phyloP scores from a whole-genome alignment of 2,113 vertebrate species.

The Ondatra zibethicus region DNA sequence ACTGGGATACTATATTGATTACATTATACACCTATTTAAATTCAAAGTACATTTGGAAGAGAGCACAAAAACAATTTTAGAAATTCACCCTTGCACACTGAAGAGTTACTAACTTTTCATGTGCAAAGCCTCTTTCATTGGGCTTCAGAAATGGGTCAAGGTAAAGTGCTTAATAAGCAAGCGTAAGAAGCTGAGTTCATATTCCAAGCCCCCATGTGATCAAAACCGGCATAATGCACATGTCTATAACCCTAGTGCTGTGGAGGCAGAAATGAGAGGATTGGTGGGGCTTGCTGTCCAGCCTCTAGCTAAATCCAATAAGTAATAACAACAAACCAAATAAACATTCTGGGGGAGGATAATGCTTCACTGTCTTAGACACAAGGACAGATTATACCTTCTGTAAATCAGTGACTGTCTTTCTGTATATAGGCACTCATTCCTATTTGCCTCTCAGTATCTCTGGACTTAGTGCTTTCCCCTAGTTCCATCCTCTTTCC shows the following conservation, averaged over 20 bases:
- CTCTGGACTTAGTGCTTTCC: not conserved
- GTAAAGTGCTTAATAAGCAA: not conserved
- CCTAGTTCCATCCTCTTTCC: not conserved
- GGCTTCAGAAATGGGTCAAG: not conserved
- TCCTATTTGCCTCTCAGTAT: not conserved
- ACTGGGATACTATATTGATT: not conserved
- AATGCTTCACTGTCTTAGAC: not conserved
- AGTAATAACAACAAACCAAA: not conserved
- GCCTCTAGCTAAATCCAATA: not conserved
- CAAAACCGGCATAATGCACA: not conserved
- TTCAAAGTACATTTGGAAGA: conserved; percentile 4
- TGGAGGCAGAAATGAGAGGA: not conserved
- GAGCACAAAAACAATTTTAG: conserved; percentile 12
- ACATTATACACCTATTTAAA: not conserved
- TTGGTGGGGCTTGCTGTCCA: not conserved
- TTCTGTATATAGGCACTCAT: not conserved
- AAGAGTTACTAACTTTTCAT: not conserved
- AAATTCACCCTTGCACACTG: not conserved
- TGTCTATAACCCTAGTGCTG: not conserved
- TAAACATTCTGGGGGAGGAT: not conserved
- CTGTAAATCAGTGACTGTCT: not conserved
- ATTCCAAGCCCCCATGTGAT: not conserved
- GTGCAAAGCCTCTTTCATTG: not conserved
- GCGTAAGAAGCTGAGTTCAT: too few species aligned
- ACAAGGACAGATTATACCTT: not conserved